A percentile compares a stretch with the other conserved stretches of the same genome.
These are phyloP conservation scores for Caenorhabditis inopinata DNA, from an alignment of 1,140 invertebrate species.

Conservation along the genomic window DNA sequence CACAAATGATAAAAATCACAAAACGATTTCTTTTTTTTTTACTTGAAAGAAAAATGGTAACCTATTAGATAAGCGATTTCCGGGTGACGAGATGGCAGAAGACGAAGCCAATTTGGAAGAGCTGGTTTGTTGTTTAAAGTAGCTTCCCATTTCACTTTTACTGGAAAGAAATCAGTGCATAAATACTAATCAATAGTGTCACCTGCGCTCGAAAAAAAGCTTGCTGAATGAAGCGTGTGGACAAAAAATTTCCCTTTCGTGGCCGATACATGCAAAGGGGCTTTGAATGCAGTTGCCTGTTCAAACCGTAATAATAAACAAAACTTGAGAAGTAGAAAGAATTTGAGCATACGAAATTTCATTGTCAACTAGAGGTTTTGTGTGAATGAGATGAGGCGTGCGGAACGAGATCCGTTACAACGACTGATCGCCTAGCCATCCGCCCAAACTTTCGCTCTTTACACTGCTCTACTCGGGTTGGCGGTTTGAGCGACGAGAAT, in stretches of 20 bases:
- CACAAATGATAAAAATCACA: conserved; percentile 21
- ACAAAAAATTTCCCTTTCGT: conserved; percentile 59
- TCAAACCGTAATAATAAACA: not conserved
- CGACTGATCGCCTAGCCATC: not conserved
- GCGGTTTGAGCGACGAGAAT: not conserved
- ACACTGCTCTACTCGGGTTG: conserved; percentile 23
- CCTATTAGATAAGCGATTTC: conserved; percentile 61
- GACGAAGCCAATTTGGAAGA: conserved; percentile 60
- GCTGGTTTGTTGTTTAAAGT: conserved; percentile 60
- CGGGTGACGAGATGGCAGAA: conserved; percentile 56
- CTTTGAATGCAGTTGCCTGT: not conserved
- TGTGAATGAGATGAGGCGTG: conserved; percentile 22
- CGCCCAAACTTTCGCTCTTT: conserved; percentile 26
- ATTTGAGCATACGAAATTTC: not conserved
- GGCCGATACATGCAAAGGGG: conserved; percentile 44
- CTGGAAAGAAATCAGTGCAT: conserved; percentile 39
- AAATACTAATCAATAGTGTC: not conserved
- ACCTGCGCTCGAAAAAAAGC: conserved; percentile 63
- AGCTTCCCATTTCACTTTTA: conserved; percentile 65
- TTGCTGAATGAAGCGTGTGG: conserved; percentile 61
- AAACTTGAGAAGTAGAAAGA: not conserved
- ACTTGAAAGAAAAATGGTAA: conserved; percentile 12
- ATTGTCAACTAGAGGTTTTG: conserved; percentile 11
- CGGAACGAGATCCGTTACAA: conserved; percentile 30
- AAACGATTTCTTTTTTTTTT: not conserved